phyloP scores from a whole-genome alignment of 2,113 vertebrate species.

The Pseudorhombus dupliciocellatus region DNA sequence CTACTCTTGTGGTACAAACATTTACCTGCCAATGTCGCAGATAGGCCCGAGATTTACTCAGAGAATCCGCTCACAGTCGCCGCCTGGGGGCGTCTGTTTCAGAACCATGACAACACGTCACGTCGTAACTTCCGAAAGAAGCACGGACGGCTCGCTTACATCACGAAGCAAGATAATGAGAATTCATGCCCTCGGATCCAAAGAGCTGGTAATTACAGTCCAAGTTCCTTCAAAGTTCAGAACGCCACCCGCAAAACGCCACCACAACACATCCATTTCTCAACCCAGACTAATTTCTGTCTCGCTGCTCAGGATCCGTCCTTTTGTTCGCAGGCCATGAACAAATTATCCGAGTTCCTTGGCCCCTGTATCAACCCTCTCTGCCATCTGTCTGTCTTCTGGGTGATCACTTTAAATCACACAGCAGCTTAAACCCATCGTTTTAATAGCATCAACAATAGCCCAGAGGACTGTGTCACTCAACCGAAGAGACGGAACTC shows the following conservation, averaged over 20 bases:
- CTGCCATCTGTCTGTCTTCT: background rate
- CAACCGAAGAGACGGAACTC: conserved; percentile 3
- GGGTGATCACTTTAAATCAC: conserved; percentile 1
- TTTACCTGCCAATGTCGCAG: no score
- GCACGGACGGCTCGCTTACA: background rate
- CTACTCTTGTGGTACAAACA: background rate
- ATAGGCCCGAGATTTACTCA: no score
- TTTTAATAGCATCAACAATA: conserved; percentile 3
- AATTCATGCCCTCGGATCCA: background rate
- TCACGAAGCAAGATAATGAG: background rate
- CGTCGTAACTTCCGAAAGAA: background rate
- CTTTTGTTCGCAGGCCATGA: background rate
- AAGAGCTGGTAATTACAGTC: background rate
- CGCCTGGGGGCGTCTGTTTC: no score
- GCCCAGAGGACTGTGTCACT: background rate
- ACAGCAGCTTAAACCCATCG: background rate
- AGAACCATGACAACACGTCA: background rate
- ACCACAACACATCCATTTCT: no score
- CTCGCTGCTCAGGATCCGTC: background rate
- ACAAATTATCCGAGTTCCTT: background rate
- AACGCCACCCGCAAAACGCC: background rate
- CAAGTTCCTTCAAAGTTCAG: background rate
- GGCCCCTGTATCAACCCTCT: background rate
- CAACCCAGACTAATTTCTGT: background rate
- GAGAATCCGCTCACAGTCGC: no score